A percentile compares a stretch with the other conserved stretches of the same genome.
phyloP scores from a whole-genome alignment of 2,113 vertebrate genomes.

The Thunnus thynnus region DNA sequence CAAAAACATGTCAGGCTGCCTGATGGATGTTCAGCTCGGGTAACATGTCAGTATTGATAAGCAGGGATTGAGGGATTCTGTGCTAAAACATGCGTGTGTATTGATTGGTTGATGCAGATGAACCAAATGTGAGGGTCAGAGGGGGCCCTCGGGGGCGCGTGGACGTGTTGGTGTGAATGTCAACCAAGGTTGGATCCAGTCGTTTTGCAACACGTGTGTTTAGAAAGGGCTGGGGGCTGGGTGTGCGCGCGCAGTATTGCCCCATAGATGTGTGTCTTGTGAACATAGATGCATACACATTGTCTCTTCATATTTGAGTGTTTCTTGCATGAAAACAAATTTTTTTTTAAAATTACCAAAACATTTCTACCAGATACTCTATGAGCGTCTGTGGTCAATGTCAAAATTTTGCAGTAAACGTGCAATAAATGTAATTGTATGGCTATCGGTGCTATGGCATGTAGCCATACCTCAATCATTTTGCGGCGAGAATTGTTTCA shows the following conservation, averaged over 20 bases:
- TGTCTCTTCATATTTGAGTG: background rate
- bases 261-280: background rate
- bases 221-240: background rate
- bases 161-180: constrained; percentile 74
- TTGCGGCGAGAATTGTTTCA: constrained; percentile 26
- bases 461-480: constrained; percentile 48
- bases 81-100: constrained; percentile 73
- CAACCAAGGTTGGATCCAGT: constrained; percentile 75
- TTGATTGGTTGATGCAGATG: constrained; percentile 78
- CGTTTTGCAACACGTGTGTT: constrained; percentile 54
- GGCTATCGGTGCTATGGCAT: constrained; percentile 37
- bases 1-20: constrained; percentile 62
- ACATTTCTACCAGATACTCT: background rate
- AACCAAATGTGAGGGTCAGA: constrained; percentile 65
- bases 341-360: constrained; percentile 1
- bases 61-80: constrained; percentile 58
- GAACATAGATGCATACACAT: background rate
- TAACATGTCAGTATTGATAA: constrained; percentile 73
- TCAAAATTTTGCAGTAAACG: constrained; percentile 53
- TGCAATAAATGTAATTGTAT: constrained; percentile 25
- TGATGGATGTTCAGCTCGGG: constrained; percentile 72
- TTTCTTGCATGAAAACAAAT: constrained; percentile 14
- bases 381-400: background rate
- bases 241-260: background rate
- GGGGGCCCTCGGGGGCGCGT: constrained; percentile 42